A percentile compares a stretch with the other conserved stretches of the same genome.
Conservation (phyloP, 2,888 invertebrate species). For the Plutella xylostella region DNA sequence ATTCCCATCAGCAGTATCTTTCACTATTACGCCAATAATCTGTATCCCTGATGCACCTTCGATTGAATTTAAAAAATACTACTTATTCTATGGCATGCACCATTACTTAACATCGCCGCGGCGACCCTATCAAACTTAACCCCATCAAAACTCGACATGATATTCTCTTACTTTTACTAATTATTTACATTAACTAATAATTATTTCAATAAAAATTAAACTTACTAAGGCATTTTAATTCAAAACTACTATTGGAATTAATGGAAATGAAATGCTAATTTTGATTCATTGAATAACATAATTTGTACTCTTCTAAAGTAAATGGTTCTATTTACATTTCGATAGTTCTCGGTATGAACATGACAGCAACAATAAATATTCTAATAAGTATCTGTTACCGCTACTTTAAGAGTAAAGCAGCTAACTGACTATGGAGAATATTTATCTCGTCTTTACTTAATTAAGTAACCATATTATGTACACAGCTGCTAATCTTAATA, state of each 20-base stretch:
- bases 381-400: not conserved
- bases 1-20: conserved; percentile 8
- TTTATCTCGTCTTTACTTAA: not conserved
- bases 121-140: conserved; percentile 34
- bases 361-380: conserved; percentile 6
- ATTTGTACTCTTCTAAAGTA: conserved; percentile 65
- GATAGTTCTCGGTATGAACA: not conserved
- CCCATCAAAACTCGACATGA: conserved; percentile 7
- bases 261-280: conserved; percentile 20
- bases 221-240: conserved; percentile 19
- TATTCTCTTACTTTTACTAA: conserved; percentile 10
- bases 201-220: conserved; percentile 9
- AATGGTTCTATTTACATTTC: conserved; percentile 48
- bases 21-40: too few relatives aligned
- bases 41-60: conserved; percentile 1
- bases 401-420: not conserved
- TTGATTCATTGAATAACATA: conserved; percentile 36
- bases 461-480: not conserved
- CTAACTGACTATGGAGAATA: not conserved
- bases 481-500: conserved; percentile 2
- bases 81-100: conserved; percentile 62
- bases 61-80: conserved; percentile 27
- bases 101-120: conserved; percentile 49
- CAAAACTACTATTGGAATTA: conserved; percentile 27
- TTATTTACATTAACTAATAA: conserved; percentile 10